Evolutionary conservation across 1,140 invertebrate species (phyloP).

Genomic region (Drosophila ercepeae): DNA sequence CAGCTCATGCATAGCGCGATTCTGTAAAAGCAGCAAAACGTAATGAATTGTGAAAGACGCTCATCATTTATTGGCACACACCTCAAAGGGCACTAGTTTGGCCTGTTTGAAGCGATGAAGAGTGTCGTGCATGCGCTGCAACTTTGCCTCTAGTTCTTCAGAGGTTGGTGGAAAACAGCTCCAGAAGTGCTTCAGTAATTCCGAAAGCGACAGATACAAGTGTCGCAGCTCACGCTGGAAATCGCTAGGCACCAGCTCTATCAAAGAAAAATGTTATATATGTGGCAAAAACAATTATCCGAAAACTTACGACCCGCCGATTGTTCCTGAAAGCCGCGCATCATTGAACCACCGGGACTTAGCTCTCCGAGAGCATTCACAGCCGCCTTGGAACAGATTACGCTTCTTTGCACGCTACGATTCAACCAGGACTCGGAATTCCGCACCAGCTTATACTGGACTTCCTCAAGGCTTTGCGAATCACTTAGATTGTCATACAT

Average conservation of each 20-base stretch:
- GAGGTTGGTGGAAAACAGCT: slow-evolving; percentile 95
- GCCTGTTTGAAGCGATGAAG: slow-evolving; percentile 94
- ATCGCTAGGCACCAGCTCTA: slow-evolving; percentile 92
- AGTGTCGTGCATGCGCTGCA: slow-evolving; percentile 93
- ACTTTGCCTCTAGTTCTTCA: slow-evolving; percentile 91
- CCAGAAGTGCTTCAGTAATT: slow-evolving; percentile 97
- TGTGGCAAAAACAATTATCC: background rate
- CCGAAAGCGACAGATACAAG: slow-evolving; percentile 93
- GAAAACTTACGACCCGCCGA: slow-evolving; percentile 89
- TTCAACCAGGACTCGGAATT: slow-evolving; percentile 73
- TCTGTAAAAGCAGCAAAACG: slow-evolving; percentile 74
- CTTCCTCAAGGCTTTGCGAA: slow-evolving; percentile 68
- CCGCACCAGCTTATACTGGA: slow-evolving; percentile 72
- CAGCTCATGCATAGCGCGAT: slow-evolving; percentile 90
- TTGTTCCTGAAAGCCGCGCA: slow-evolving; percentile 93
- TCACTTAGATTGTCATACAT: slow-evolving; percentile 84
- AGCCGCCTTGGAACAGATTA: slow-evolving; percentile 87
- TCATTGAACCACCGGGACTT: slow-evolving; percentile 95
- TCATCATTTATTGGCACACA: slow-evolving; percentile 67
- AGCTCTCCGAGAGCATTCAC: slow-evolving; percentile 94
- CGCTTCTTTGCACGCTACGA: slow-evolving; percentile 63
- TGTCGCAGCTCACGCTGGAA: slow-evolving; percentile 92
- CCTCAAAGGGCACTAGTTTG: slow-evolving; percentile 93
- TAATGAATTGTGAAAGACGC: background rate
- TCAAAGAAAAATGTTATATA: slow-evolving; percentile 10